These are phyloP conservation scores for Drosophila saltans DNA, from an alignment of 1,140 invertebrate genomes.

Conservation along the genomic window DNA sequence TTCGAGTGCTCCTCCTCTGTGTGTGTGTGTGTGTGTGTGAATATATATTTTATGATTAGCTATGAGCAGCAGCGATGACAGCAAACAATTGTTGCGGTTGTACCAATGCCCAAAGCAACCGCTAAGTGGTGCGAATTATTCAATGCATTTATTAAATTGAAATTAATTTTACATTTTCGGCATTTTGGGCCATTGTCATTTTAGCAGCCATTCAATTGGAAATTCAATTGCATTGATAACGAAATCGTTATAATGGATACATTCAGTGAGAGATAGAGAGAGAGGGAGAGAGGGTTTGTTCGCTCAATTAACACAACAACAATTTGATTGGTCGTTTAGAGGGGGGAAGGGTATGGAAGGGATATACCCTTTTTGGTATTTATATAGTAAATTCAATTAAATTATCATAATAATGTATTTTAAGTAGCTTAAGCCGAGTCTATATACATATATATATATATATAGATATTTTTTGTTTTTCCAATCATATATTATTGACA, in stretches of 20 bases:
- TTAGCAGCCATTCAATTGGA: conserved; percentile 28
- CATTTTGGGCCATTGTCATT: conserved; percentile 21
- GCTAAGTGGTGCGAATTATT: conserved; percentile 13
- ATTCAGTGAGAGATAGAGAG: not conserved
- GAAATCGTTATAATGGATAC: conserved; percentile 28
- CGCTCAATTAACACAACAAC: conserved; percentile 39
- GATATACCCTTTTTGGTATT: conserved; percentile 13
- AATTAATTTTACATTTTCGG: conserved; percentile 34
- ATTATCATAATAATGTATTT: conserved; percentile 55
- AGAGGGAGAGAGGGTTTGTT: not conserved
- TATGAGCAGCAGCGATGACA: conserved; percentile 10
- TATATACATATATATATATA: not conserved
- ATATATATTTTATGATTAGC: conserved; percentile 7
- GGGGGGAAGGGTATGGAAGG: not conserved
- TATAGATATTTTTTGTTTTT: not conserved
- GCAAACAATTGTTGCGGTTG: conserved; percentile 24
- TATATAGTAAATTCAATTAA: conserved; percentile 52
- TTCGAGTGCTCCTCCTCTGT: not conserved
- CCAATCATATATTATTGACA: conserved; percentile 27
- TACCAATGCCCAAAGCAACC: conserved; percentile 29
- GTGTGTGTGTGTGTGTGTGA: no score
- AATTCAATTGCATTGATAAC: conserved; percentile 6
- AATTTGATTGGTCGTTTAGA: conserved; percentile 37
- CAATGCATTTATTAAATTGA: conserved; percentile 50
- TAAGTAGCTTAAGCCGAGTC: conserved; percentile 44